Percentiles rank a stretch among this genome's conserved stretches.
Evolutionary conservation across 2,888 invertebrate genomes (phyloP).

Genomic region (Agapetus fuscipes): DNA sequence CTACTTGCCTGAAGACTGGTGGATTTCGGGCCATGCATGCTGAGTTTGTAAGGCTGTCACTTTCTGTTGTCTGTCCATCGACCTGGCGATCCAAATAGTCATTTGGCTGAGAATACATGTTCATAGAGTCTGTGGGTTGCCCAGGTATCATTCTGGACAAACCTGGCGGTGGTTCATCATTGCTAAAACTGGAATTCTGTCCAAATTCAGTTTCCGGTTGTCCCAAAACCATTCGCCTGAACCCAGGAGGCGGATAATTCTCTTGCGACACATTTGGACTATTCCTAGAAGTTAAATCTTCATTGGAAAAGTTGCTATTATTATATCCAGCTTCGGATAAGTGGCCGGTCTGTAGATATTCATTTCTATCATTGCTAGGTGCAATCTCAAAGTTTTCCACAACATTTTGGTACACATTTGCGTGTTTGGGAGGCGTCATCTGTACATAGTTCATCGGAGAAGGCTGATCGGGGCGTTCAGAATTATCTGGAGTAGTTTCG

Average conservation of each 20-base stretch:
- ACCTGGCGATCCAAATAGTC: slow-evolving; percentile 37
- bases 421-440: slow-evolving; percentile 26
- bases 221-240: slow-evolving; percentile 57
- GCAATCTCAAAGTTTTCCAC: slow-evolving; percentile 53
- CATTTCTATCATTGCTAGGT: slow-evolving; percentile 61
- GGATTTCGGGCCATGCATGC: slow-evolving; percentile 23
- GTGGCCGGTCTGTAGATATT: slow-evolving; percentile 69
- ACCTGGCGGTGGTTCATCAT: slow-evolving; percentile 45
- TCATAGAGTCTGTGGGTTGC: slow-evolving; percentile 37
- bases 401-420: slow-evolving; percentile 24
- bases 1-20: slow-evolving; percentile 35
- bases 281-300: slow-evolving; percentile 9
- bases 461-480: slow-evolving; percentile 50
- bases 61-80: slow-evolving; percentile 37
- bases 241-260: slow-evolving; percentile 51
- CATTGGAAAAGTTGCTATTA: slow-evolving; percentile 26
- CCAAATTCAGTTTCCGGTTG: slow-evolving; percentile 49
- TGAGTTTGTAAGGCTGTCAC: slow-evolving; percentile 23
- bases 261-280: slow-evolving; percentile 26
- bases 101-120: slow-evolving; percentile 31
- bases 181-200: slow-evolving; percentile 30
- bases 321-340: slow-evolving; percentile 49
- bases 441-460: slow-evolving; percentile 29
- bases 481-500: slow-evolving; percentile 58
- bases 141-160: slow-evolving; percentile 45